A percentile compares a stretch with the other conserved stretches of the same genome.
Evolutionary conservation across 2,113 vertebrate genomes (phyloP).

Genomic region (Chaetodon trifascialis): DNA sequence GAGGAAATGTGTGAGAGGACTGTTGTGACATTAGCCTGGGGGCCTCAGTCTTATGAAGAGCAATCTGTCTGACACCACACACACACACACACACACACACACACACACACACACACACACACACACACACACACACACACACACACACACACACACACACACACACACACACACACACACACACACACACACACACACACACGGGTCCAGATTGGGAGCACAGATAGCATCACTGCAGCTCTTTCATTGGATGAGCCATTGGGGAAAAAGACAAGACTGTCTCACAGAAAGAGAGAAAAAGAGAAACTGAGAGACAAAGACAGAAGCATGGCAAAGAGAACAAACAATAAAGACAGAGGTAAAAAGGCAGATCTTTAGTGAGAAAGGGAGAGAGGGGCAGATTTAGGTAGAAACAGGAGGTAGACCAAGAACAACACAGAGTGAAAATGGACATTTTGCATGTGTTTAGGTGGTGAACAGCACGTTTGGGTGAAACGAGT

Average conservation of each 20-base stretch:
- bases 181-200: slow-evolving; percentile 45
- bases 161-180: slow-evolving; percentile 48
- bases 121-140: slow-evolving; percentile 52
- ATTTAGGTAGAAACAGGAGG: not conserved
- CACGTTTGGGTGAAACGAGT: slow-evolving; percentile 5
- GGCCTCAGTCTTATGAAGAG: slow-evolving; percentile 75
- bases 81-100: slow-evolving; percentile 40
- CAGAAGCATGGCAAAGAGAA: slow-evolving; percentile 18
- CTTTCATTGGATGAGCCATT: slow-evolving; percentile 69
- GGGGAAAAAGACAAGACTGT: slow-evolving; percentile 58
- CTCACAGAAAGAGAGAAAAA: slow-evolving; percentile 25
- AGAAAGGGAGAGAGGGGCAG: not conserved
- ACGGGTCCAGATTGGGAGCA: slow-evolving; percentile 45
- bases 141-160: slow-evolving; percentile 50
- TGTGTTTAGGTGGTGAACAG: slow-evolving; percentile 20
- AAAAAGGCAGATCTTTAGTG: slow-evolving; percentile 5
- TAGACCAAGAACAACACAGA: not conserved
- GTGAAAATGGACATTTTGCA: not conserved
- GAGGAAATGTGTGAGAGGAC: slow-evolving; percentile 74
- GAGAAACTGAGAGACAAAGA: slow-evolving; percentile 10
- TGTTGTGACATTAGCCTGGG: slow-evolving; percentile 79
- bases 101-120: slow-evolving; percentile 48
- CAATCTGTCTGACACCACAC: slow-evolving; percentile 74
- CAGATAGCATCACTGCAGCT: slow-evolving; percentile 74
- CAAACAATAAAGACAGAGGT: slow-evolving; percentile 34